Base-by-base conservation (phyloP, 1,140 invertebrate species). In the Eupristina koningsbergeri region DNA sequence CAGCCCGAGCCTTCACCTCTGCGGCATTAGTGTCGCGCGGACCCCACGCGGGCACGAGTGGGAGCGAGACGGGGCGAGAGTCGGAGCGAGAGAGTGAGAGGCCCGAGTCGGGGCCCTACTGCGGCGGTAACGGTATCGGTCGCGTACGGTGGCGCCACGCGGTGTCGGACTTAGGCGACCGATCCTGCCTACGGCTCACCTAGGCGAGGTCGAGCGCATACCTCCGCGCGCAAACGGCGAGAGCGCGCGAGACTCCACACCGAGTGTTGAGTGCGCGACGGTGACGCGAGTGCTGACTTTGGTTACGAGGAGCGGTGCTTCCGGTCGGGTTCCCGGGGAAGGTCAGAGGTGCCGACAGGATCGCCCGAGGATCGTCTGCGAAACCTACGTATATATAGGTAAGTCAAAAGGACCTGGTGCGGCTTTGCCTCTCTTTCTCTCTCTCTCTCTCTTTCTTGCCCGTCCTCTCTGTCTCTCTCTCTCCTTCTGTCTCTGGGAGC, bases 131-230 rank as follows among this genome's bases (percentile, higher is more conserved):
- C 81, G 63, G 73, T 36, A 76, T 64, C 41, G 29, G 45, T 58
- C 64, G 81, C 86, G 91, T 86, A 91, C 85, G 82, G 91, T 92
- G 91, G 91, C 91, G 90, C 90, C 91, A 84, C 87, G 78, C 85
- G 88, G 86, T 80, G 84, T 79, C 74, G 17, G 19, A 22, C 53
- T 36, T 26, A 64, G 63, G 63, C 77, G 45, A 26, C 53, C 22
- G 19, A 3, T n/a, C 22, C 75, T 77, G 3, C 31, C 63, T 67
- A 31, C 63, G 63, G 63, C 63, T 80, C 88, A 89, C 87, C 88
- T 90, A 92, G 91, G 91, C 91, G 91, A 92, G 91, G 91, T 92
- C 91, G 91, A 91, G 69, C 89, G 90, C 91, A 92, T 92, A 91
- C 91, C 90, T 90, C 83, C 84, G 87, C 85, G 88, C 87, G 86